These are phyloP conservation scores for Mycetomoellerius zeteki DNA, from an alignment of 1,140 invertebrate genomes.

Conservation along the genomic window DNA sequence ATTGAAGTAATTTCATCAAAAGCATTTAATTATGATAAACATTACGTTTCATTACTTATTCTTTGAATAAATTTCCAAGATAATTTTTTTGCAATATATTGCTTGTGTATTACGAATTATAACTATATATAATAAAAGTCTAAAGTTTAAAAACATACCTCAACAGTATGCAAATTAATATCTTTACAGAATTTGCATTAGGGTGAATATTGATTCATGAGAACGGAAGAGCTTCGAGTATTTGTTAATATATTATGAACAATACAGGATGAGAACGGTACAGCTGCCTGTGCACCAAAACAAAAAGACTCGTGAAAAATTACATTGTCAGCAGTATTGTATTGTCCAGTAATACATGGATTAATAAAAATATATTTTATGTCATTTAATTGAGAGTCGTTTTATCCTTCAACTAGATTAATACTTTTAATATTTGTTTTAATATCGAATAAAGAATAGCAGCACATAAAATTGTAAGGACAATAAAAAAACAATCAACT, in stretches of 20 bases:
- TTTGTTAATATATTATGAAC: conserved; percentile 67
- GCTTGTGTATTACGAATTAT: neutral
- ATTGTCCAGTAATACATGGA: neutral
- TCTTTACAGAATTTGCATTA: conserved; percentile 60
- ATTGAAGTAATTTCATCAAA: conserved; percentile 6
- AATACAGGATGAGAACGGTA: conserved; percentile 30
- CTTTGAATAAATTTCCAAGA: conserved; percentile 8
- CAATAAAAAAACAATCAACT: neutral
- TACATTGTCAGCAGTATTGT: neutral
- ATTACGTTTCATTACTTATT: no score
- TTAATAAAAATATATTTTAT: conserved; percentile 35
- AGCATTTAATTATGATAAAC: neutral
- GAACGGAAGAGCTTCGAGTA: conserved; percentile 31
- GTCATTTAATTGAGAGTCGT: conserved; percentile 19
- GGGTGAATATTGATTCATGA: conserved; percentile 13
- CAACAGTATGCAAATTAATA: conserved; percentile 70
- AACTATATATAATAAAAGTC: conserved; percentile 19
- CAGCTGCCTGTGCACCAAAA: neutral
- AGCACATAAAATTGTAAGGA: neutral
- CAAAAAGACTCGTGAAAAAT: neutral
- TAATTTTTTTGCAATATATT: conserved; percentile 18
- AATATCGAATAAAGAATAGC: conserved; percentile 30
- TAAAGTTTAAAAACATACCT: conserved; percentile 49
- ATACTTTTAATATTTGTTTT: conserved; percentile 18
- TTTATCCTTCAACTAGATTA: neutral